Evolutionary conservation across 2,797 vertebrate genomes (phyloP).

Genomic region (Mormyrops attenuatus): DNA sequence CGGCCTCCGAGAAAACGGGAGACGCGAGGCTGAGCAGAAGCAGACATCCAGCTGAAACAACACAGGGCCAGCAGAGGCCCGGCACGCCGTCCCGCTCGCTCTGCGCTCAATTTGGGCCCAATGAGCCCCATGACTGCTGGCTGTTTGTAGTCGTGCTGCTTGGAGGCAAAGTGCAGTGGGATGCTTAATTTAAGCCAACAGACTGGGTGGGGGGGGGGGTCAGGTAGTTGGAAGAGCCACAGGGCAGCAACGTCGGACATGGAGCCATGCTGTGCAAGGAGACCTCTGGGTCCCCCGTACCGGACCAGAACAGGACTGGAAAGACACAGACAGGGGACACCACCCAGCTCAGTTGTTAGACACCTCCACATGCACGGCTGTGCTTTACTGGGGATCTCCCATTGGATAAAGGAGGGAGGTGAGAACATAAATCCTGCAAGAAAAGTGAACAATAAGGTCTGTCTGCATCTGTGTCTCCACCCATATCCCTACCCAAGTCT

Average conservation of each 20-base stretch:
- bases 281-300: neutral
- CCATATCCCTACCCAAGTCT: neutral
- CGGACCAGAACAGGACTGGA: neutral
- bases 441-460: neutral
- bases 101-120: constrained; percentile 53
- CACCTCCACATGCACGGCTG: neutral
- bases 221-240: neutral
- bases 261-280: neutral
- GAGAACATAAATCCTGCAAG: neutral
- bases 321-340: neutral
- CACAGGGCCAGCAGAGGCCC: neutral
- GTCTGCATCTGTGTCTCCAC: constrained; percentile 17
- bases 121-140: constrained; percentile 48
- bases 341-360: neutral
- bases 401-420: neutral
- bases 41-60: constrained; percentile 25
- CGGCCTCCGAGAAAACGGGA: neutral
- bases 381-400: neutral
- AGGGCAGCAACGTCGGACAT: neutral
- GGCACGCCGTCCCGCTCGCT: constrained; percentile 47
- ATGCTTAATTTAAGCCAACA: constrained; percentile 17
- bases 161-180: constrained; percentile 37
- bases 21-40: neutral
- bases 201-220: neutral
- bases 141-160: constrained; percentile 41